Conservation (phyloP, 2,113 vertebrate species). For the Melospiza georgiana region DNA sequence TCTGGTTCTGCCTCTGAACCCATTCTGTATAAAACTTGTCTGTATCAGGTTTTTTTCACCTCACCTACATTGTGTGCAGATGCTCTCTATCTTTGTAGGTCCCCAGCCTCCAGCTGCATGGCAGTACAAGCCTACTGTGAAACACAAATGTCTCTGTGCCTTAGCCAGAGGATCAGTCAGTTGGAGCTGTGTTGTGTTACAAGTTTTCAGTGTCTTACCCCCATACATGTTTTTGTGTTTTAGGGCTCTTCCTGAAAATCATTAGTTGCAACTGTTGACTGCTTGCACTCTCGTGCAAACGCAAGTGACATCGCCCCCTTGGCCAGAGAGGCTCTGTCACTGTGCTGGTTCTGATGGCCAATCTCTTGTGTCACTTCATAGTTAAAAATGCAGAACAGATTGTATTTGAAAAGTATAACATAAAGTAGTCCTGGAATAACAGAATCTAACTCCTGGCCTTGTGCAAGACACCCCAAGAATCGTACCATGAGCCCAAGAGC, state of each 20-base stretch:
- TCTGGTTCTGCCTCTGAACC: neutral
- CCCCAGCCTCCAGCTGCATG: neutral
- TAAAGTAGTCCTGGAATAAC: neutral
- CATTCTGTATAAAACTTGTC: neutral
- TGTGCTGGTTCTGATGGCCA: fast-evolving
- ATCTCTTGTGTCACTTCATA: neutral
- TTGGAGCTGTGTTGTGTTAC: neutral
- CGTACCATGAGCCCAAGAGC: neutral
- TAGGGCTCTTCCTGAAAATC: neutral
- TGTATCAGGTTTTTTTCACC: neutral
- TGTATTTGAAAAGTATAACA: neutral
- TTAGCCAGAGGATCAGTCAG: neutral
- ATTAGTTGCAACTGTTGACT: neutral
- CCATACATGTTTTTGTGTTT: neutral
- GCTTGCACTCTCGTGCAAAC: neutral
- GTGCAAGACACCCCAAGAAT: neutral
- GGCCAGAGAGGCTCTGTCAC: neutral
- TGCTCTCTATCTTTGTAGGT: neutral
- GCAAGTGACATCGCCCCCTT: neutral
- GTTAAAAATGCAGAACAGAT: neutral
- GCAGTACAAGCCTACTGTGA: fast-evolving
- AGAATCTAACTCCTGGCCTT: neutral
- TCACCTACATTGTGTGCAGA: neutral
- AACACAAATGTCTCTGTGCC: neutral
- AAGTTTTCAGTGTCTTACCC: neutral